phyloP scores from a whole-genome alignment of 2,113 vertebrate species.

The Varanus salvator region DNA sequence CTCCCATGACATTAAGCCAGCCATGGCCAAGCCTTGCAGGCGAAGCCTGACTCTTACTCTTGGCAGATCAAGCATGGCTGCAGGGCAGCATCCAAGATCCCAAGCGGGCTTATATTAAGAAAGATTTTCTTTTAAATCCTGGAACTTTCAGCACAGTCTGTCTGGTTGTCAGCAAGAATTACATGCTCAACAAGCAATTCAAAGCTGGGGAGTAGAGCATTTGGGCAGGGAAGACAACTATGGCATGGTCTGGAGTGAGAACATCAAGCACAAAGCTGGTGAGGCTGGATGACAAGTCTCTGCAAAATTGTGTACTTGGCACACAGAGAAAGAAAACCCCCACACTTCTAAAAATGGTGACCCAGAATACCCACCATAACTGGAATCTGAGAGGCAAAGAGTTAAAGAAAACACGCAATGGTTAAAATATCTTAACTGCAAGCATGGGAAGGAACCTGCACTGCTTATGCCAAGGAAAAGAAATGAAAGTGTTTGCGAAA shows the following conservation, averaged over 20 bases:
- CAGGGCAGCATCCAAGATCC: rapidly evolving
- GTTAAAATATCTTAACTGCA: neutral
- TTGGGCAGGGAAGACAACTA: neutral
- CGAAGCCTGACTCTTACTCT: rapidly evolving
- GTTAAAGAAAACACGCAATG: rapidly evolving
- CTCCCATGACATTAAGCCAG: neutral
- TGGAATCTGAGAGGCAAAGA: neutral
- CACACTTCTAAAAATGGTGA: rapidly evolving
- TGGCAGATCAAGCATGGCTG: neutral
- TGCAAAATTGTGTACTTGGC: rapidly evolving
- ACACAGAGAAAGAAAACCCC: neutral
- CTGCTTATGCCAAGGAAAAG: neutral
- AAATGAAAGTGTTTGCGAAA: rapidly evolving
- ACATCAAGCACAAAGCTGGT: rapidly evolving
- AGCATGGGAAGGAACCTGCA: neutral
- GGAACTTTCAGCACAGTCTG: neutral
- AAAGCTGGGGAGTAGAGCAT: neutral
- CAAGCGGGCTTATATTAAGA: rapidly evolving
- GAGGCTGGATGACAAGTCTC: neutral
- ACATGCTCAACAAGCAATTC: rapidly evolving
- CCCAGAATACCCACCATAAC: rapidly evolving
- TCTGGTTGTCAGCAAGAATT: neutral
- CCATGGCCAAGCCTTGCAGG: rapidly evolving
- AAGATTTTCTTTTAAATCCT: neutral
- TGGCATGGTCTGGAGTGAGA: neutral